Evolutionary conservation across 2,797 vertebrate genomes (phyloP).

Genomic region (Acridotheres tristis): DNA sequence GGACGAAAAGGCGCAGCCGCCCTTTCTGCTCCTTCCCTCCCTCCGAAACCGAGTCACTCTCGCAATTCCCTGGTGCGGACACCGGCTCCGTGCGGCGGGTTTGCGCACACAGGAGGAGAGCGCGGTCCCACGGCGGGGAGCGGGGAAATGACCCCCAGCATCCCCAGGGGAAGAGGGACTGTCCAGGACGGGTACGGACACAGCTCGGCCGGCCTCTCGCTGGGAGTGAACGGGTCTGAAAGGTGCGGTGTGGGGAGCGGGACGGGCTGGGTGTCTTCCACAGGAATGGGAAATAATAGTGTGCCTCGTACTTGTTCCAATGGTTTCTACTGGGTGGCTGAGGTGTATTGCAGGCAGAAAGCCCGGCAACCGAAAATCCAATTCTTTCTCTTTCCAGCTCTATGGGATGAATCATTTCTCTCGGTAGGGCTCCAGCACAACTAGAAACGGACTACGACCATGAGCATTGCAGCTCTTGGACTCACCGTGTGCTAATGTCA

Average conservation of each 20-base stretch:
- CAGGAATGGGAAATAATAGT: background rate
- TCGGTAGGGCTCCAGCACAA: background rate
- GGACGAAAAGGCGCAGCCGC: background rate
- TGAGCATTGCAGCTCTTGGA: background rate
- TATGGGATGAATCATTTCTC: background rate
- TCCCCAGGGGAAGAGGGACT: background rate
- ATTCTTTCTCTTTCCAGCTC: background rate
- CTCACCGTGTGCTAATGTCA: rapidly evolving
- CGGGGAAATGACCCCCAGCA: background rate
- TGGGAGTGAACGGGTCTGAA: background rate
- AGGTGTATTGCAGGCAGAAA: background rate
- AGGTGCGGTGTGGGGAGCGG: background rate
- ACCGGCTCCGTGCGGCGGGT: background rate
- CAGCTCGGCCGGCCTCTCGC: too few relatives aligned
- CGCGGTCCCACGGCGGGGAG: background rate
- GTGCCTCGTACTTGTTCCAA: background rate
- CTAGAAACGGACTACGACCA: rapidly evolving
- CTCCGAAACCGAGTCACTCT: background rate
- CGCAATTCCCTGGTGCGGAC: background rate
- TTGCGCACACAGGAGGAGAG: background rate
- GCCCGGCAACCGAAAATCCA: background rate
- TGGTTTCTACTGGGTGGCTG: background rate
- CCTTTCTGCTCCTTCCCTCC: background rate
- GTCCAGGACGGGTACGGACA: background rate
- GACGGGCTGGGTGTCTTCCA: background rate